Conservation (phyloP, 2,888 invertebrate genomes). For the Drosophila hamatofila region DNA sequence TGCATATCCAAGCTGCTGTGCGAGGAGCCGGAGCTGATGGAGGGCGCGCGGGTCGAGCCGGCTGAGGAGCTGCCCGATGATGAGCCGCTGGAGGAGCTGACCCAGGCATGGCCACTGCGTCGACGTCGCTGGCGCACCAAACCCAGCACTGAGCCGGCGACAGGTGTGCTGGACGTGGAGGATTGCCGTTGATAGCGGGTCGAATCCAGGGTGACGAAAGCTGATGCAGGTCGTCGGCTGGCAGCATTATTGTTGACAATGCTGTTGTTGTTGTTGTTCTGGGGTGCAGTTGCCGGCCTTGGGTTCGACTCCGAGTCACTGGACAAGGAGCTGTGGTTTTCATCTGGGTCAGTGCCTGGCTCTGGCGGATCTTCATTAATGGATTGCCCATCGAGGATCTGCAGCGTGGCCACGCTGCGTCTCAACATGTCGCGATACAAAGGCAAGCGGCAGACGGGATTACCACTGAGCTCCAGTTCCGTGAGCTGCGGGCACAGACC, state of each 20-base stretch:
- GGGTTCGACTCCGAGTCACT: constrained; percentile 61
- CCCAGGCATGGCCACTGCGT: constrained; percentile 68
- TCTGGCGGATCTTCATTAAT: constrained; percentile 46
- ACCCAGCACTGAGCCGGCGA: constrained; percentile 79
- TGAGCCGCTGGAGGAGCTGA: constrained; percentile 67
- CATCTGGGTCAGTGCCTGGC: constrained; percentile 12
- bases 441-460: constrained; percentile 84
- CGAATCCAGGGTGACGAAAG: constrained; percentile 51
- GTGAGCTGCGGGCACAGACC: constrained; percentile 86
- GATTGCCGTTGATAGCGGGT: constrained; percentile 26
- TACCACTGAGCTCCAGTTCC: constrained; percentile 86
- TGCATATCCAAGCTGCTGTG: constrained; percentile 68
- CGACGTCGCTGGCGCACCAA: constrained; percentile 71
- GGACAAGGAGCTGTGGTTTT: constrained; percentile 57
- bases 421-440: constrained; percentile 84
- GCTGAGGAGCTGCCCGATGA: constrained; percentile 67
- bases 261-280: constrained; percentile 6
- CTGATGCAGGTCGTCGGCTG: constrained; percentile 33
- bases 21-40: constrained; percentile 69
- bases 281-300: constrained; percentile 64
- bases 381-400: constrained; percentile 84
- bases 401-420: constrained; percentile 83
- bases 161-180: constrained; percentile 62
- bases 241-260: background rate
- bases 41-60: constrained; percentile 69